These are phyloP conservation scores for Netelia melanura DNA, from an alignment of 2,888 invertebrate genomes.

Conservation along the genomic window DNA sequence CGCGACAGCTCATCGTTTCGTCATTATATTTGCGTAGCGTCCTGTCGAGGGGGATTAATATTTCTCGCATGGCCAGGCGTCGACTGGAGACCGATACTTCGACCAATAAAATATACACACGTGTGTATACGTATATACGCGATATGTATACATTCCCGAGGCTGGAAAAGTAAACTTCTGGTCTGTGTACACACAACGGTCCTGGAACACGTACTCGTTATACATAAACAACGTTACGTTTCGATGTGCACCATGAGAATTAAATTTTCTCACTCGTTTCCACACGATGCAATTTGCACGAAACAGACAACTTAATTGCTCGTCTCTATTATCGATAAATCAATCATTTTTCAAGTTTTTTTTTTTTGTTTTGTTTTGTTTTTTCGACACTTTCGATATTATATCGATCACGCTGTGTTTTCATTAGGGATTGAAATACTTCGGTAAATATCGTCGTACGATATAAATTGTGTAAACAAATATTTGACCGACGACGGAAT, in stretches of 20 bases:
- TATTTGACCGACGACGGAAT: too few relatives aligned
- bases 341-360: background rate
- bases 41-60: constrained; percentile 44
- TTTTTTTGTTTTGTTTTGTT: background rate
- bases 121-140: constrained; percentile 1
- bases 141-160: background rate
- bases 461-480: too few relatives aligned
- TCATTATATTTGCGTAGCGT: constrained; percentile 64
- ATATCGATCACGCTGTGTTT: too few relatives aligned
- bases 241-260: constrained; percentile 44
- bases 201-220: constrained; percentile 6
- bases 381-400: background rate
- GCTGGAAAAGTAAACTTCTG: constrained; percentile 28
- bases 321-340: constrained; percentile 10
- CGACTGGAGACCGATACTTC: constrained; percentile 11
- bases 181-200: constrained; percentile 22
- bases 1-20: constrained; percentile 59
- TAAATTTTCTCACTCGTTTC: constrained; percentile 53
- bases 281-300: background rate
- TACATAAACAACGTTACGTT: constrained; percentile 16
- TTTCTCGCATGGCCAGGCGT: constrained; percentile 36
- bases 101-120: background rate
- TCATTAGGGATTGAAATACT: too few relatives aligned
- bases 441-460: too few relatives aligned
- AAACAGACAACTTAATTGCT: constrained; percentile 1